Evolutionary conservation across 2,888 invertebrate species (phyloP), one percentile per base, ranked within the genome.

Genomic region (Orchestes rusci): DNA sequence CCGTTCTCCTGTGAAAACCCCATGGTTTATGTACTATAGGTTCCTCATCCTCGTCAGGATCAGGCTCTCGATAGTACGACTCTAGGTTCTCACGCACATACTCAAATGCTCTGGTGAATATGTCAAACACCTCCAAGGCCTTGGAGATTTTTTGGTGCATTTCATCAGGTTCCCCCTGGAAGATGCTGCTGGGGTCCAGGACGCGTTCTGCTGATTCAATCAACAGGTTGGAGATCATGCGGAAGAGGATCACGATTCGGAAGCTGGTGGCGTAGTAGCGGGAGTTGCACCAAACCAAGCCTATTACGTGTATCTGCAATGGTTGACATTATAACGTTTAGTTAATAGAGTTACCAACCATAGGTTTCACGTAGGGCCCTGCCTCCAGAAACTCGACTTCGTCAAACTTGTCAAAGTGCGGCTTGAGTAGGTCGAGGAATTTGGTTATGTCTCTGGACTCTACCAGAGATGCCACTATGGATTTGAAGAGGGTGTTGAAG

Each of bases 361-460:
- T 70, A 1, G 84, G 80, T 39, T 80, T 73, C 3, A 87, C 71
- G 7, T 74, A 66, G 1, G 58, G 39, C 43, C 73, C 72, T 1
- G 78, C 66, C 40, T 87, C 84, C 7, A 73, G 65, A 57, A 90
- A 82, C 39, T 85, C 83, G 0, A 73, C 72, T 4, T 72, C 75
- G 57, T 90, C 87, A 48, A 91, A 77, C 12, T 71, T 73, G 50
- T 82, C 80, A 54, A 92, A 77, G 51, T 84, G 77, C 37, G 70
- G 71, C 48, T 79, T 70, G 56, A 93, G 63, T 1, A 91, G 86
- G 56, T 79, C 80, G 57, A 93, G 72, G 62, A 87, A 83, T 10
- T 87, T 70, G 50, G 79, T 82, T 50, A 94, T 84, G 61, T 93
- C 90, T 41, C 87, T 79, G 3, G 90, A 82, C 68, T 93, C 92